Percentiles rank a stretch among this genome's conserved stretches.
Evolutionary conservation across 1,140 invertebrate species (phyloP).

Genomic region (Rhopalosiphum padi): DNA sequence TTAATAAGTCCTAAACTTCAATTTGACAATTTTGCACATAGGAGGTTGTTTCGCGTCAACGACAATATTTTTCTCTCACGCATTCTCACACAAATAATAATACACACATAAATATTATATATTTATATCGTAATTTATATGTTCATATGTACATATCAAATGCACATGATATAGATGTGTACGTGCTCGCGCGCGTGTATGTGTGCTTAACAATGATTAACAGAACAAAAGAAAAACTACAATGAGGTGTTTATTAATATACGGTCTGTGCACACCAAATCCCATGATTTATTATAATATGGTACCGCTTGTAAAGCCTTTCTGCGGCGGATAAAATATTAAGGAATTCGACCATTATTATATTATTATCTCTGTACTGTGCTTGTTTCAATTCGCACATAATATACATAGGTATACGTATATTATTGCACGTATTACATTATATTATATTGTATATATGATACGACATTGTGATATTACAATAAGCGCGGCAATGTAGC

Average conservation of each 20-base stretch:
- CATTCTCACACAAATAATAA: not conserved
- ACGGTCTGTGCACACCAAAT: not conserved
- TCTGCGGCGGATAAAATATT: conserved; percentile 4
- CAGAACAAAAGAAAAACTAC: conserved; percentile 38
- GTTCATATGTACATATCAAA: conserved; percentile 27
- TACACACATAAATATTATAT: not conserved
- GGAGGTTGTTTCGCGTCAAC: not conserved
- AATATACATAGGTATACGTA: not conserved
- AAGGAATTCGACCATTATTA: conserved; percentile 10
- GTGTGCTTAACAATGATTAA: conserved; percentile 27
- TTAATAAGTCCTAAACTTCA: not conserved
- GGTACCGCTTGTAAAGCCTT: not conserved
- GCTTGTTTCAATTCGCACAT: not conserved
- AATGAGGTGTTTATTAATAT: conserved; percentile 52
- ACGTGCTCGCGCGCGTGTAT: not conserved
- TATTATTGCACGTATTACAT: not conserved
- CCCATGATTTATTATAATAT: conserved; percentile 24
- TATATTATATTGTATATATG: too few relatives aligned
- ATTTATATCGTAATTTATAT: conserved; percentile 25
- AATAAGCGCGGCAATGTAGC: not conserved
- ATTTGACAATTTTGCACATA: not conserved
- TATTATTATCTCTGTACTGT: not conserved
- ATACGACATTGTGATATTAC: not conserved
- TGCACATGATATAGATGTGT: not conserved
- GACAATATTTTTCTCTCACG: not conserved